Percentiles rank a stretch among this genome's conserved stretches.
These are phyloP conservation scores for Phoenicopterus ruber DNA, from an alignment of 2,113 vertebrate genomes.

Conservation along the genomic window DNA sequence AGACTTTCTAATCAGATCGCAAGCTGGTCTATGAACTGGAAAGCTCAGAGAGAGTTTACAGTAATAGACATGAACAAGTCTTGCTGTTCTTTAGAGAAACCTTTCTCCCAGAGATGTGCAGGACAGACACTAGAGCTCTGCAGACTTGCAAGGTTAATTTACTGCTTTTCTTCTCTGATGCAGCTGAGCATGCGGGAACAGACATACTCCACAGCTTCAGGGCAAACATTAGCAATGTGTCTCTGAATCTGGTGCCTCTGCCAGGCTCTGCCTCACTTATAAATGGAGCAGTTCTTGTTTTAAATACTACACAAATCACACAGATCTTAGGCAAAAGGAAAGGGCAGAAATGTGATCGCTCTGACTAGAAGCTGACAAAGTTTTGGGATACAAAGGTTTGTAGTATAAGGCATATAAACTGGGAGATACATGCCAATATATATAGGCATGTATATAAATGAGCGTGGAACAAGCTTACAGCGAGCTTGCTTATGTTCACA, in stretches of 20 bases:
- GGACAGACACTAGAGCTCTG: not conserved
- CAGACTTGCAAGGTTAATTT: not conserved
- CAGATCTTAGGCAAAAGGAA: not conserved
- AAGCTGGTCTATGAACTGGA: not conserved
- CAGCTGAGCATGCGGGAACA: not conserved
- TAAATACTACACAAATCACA: not conserved
- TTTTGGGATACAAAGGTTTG: not conserved
- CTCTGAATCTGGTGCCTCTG: not conserved
- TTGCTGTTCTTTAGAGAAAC: not conserved
- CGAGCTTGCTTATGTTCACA: not conserved
- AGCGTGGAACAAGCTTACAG: not conserved
- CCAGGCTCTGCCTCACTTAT: not conserved
- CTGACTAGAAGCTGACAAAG: not conserved
- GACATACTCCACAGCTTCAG: not conserved
- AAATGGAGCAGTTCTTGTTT: not conserved
- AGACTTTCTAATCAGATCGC: not conserved
- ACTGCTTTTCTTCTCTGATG: not conserved
- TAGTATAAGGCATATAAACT: not conserved
- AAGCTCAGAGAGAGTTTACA: not conserved
- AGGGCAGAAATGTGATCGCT: not conserved
- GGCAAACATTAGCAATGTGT: not conserved
- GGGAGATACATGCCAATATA: not conserved
- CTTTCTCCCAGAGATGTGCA: not conserved
- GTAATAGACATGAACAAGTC: not conserved
- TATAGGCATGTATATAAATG: not conserved